Percentiles rank a stretch among this genome's conserved stretches.
These are phyloP conservation scores for Cotesia glomerata DNA, from an alignment of 1,140 invertebrate species.

Conservation along the genomic window DNA sequence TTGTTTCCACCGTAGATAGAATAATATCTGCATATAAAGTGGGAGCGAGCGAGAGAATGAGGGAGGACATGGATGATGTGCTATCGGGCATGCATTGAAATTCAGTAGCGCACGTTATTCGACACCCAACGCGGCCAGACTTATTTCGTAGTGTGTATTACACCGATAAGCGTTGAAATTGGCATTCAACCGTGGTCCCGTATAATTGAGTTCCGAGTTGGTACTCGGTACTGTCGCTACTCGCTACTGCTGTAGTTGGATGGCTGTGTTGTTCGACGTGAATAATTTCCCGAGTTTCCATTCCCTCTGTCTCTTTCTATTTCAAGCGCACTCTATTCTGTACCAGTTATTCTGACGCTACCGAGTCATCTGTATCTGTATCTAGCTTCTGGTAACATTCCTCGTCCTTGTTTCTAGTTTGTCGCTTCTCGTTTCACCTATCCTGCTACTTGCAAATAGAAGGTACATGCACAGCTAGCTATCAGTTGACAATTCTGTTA, in stretches of 20 bases:
- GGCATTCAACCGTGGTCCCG: slow-evolving; percentile 36
- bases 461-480: no score
- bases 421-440: no score
- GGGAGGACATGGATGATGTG: slow-evolving; percentile 24
- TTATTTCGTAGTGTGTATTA: slow-evolving; percentile 53
- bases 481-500: no score
- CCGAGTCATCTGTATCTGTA: no score
- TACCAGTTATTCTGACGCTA: neutral
- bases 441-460: no score
- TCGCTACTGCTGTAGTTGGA: slow-evolving; percentile 9
- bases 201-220: slow-evolving; percentile 58
- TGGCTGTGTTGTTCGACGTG: slow-evolving; percentile 45
- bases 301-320: slow-evolving; percentile 33
- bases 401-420: no score
- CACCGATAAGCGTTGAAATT: slow-evolving; percentile 41
- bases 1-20: no score
- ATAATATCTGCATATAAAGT: neutral
- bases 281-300: slow-evolving; percentile 50
- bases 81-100: slow-evolving; percentile 39
- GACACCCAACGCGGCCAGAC: slow-evolving; percentile 43
- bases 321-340: neutral
- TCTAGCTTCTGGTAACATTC: slow-evolving; percentile 8
- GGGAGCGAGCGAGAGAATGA: neutral
- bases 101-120: slow-evolving; percentile 40
- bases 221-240: slow-evolving; percentile 39